Base-by-base conservation (phyloP, 2,113 vertebrate genomes). In the Scophthalmus maximus region DNA sequence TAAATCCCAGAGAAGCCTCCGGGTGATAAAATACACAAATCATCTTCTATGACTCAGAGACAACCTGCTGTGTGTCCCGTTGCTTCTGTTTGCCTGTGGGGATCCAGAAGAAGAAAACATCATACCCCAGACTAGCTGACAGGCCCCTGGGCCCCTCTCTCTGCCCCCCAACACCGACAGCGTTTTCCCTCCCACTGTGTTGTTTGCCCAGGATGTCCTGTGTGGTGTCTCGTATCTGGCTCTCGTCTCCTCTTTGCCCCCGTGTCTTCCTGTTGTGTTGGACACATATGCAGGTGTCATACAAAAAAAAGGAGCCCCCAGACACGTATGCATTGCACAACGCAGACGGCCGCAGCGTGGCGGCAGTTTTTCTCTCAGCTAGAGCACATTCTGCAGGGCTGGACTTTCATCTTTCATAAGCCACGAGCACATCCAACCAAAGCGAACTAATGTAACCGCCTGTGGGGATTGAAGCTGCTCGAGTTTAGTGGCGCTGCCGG, bases 141-240 rank as follows among this genome's bases (percentile, higher is more conserved):
- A 57, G 55, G 44, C 44, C 26, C 53, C 72, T 11, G 57, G 61
- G 18, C 40, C 4, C 40, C 15, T 6, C 40, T 17, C 15, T 18
- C 40, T n/a, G n/a, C 40, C 15, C 4, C 17, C 40, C n/a, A 3
- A 38, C 61, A 50, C 34, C 20, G 1, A 3, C 47, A 1, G 38
- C 22, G 40, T 25, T 46, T 12, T 40, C 46, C 76, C 70, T 68
- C 77, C 78, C 75, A 52, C 50, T 5, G 66, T 12, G 73, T 56
- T 63, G 60, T 84, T 81, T 89, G 82, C 87, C 84, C 88, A 89
- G 91, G 91, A 93, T 78, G 89, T 93, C 90, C 91, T 89, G 85
- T 80, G 82, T 80, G 60, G 73, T 20, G 68, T 67, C 57, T 64
- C 32, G 52, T 78, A 46, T 85, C 76, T 87, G 76, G 72, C 63